These are phyloP conservation scores for Trissolcus brochymenae DNA, from an alignment of 2,888 invertebrate species.

Conservation along the genomic window DNA sequence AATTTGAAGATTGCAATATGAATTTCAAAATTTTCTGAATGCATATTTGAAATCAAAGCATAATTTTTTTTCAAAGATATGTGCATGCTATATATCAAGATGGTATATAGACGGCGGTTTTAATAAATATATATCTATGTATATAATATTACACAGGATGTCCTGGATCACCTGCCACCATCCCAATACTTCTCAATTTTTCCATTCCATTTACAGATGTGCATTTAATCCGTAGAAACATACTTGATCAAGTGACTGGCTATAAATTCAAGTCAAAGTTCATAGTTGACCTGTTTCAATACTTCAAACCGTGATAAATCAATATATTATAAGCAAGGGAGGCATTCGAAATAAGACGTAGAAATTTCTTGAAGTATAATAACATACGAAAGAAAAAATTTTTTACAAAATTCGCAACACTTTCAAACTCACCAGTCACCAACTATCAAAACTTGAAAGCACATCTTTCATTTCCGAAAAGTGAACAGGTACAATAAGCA, in stretches of 20 bases:
- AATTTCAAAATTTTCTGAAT: not conserved
- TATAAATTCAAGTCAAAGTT: slow-evolving; percentile 6
- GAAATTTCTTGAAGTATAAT: too few relatives aligned
- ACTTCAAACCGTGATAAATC: slow-evolving; percentile 1
- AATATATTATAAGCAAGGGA: not conserved
- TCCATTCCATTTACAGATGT: slow-evolving; percentile 14
- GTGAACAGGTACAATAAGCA: too few relatives aligned
- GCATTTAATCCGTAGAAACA: slow-evolving; percentile 14
- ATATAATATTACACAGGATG: slow-evolving; percentile 41
- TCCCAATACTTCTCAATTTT: slow-evolving; percentile 22
- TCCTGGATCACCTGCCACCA: slow-evolving; percentile 37
- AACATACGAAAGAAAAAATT: too few relatives aligned
- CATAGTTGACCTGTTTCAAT: slow-evolving; percentile 4
- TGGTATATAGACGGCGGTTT: slow-evolving; percentile 6
- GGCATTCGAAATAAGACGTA: too few relatives aligned
- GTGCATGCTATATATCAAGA: slow-evolving; percentile 19
- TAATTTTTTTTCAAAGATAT: not conserved
- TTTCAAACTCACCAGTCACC: too few relatives aligned
- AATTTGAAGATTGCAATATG: not conserved
- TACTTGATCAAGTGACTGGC: slow-evolving; percentile 23
- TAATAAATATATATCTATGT: slow-evolving; percentile 26
- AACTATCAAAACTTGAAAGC: not conserved
- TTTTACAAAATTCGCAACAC: too few relatives aligned
- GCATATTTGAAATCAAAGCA: slow-evolving; percentile 3
- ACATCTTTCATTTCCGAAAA: slow-evolving; percentile 1